phyloP scores from a whole-genome alignment of 64 coral and sea anemone genomes.

The Exaiptasia diaphana region DNA sequence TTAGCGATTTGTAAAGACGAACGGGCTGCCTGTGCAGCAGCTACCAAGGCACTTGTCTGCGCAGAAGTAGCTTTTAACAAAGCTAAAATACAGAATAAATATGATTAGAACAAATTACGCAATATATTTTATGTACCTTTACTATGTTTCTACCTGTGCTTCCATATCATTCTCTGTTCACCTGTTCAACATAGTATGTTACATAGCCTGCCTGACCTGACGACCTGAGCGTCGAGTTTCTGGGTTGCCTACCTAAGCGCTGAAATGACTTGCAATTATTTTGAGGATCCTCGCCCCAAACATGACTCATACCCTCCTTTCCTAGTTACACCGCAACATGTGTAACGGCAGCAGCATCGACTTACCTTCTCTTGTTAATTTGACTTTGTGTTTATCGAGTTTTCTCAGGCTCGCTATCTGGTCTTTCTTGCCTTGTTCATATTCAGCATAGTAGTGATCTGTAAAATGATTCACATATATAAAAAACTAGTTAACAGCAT shows the following conservation, averaged over 20 bases:
- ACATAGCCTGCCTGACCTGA: background rate
- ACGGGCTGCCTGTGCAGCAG: constrained; percentile 82
- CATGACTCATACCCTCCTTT: no score
- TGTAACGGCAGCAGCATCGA: no score
- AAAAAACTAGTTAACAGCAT: no score
- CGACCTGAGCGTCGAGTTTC: background rate
- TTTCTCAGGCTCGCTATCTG: background rate
- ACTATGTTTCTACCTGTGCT: background rate
- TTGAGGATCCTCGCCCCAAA: no score
- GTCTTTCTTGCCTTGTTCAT: constrained; percentile 59
- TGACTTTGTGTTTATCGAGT: background rate
- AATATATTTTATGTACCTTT: background rate
- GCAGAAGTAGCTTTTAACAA: constrained; percentile 83
- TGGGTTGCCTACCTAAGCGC: background rate
- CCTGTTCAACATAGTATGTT: background rate
- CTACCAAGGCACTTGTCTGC: constrained; percentile 90
- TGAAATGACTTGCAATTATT: no score
- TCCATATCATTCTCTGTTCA: background rate
- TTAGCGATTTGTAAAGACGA: constrained; percentile 78
- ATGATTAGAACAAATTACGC: background rate
- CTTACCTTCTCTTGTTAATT: constrained; percentile 55
- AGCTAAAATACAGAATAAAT: constrained; percentile 16
- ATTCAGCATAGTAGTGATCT: constrained; percentile 50
- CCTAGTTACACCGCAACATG: no score
- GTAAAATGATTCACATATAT: background rate